Evolutionary conservation across 2,888 invertebrate genomes (phyloP).

Genomic region (Serrognathus titanus): DNA sequence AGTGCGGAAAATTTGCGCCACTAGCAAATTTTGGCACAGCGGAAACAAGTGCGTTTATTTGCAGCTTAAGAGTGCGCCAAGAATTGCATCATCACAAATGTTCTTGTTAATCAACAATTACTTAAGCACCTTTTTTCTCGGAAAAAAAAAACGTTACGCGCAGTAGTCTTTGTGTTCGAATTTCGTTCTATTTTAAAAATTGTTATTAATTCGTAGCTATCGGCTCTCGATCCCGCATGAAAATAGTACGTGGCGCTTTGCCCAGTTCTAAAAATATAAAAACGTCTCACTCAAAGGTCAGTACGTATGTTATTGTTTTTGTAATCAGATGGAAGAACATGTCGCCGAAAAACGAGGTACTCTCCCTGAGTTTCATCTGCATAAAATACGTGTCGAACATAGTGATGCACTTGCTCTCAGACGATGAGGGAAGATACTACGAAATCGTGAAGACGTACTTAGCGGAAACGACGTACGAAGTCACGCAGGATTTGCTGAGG

Average conservation of each 20-base stretch:
- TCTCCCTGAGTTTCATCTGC: conserved; percentile 58
- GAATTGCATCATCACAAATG: too few relatives aligned
- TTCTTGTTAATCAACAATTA: too few relatives aligned
- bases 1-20: too few relatives aligned
- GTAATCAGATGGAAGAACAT: conserved; percentile 40
- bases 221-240: too few relatives aligned
- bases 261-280: conserved; percentile 5
- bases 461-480: conserved; percentile 58
- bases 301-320: conserved; percentile 14
- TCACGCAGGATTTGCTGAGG: conserved; percentile 65
- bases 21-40: too few relatives aligned
- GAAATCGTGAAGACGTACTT: conserved; percentile 50
- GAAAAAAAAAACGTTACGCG: too few relatives aligned
- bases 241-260: conserved; percentile 5
- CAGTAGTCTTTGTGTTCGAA: too few relatives aligned
- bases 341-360: conserved; percentile 64
- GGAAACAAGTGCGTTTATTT: too few relatives aligned
- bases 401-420: conserved; percentile 60
- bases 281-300: conserved; percentile 8
- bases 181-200: too few relatives aligned
- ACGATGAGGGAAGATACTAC: conserved; percentile 52
- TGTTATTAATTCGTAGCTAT: too few relatives aligned
- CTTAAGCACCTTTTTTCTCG: too few relatives aligned
- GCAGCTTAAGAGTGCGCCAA: too few relatives aligned
- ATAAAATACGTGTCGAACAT: conserved; percentile 60